Evolutionary conservation across 2,888 invertebrate genomes (phyloP).

Genomic region (Zygogramma bicolorata): DNA sequence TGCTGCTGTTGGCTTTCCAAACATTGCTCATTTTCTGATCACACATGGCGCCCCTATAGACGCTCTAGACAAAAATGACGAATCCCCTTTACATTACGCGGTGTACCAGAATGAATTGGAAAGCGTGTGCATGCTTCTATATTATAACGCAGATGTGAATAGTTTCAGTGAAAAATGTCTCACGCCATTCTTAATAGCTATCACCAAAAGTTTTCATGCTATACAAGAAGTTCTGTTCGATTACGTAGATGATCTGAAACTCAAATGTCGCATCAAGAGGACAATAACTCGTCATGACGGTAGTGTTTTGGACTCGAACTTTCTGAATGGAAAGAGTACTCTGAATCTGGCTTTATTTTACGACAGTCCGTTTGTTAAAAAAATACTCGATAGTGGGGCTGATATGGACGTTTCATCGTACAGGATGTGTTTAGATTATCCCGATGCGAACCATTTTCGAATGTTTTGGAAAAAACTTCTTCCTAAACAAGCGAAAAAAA

Average conservation of each 20-base stretch:
- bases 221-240: conserved; percentile 49
- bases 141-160: conserved; percentile 53
- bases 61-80: conserved; percentile 46
- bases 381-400: conserved; percentile 51
- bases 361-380: conserved; percentile 43
- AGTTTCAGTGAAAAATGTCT: conserved; percentile 38
- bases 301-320: too few relatives aligned
- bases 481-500: conserved; percentile 25
- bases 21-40: conserved; percentile 49
- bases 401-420: conserved; percentile 41
- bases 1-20: conserved; percentile 43
- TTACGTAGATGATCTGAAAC: too few relatives aligned
- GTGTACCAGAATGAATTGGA: conserved; percentile 44
- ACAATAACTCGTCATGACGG: too few relatives aligned
- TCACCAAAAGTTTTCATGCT: conserved; percentile 36
- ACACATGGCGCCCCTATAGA: conserved; percentile 53
- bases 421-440: conserved; percentile 36
- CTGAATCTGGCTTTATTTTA: conserved; percentile 48
- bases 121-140: conserved; percentile 54
- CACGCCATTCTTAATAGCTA: conserved; percentile 54
- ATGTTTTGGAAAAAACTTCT: conserved; percentile 44
- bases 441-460: conserved; percentile 43
- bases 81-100: conserved; percentile 55
- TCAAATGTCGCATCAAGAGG: too few relatives aligned
- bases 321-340: conserved; percentile 45